Conservation (phyloP, 92 coral and sea anemone genomes). For the Porites divaricata region DNA sequence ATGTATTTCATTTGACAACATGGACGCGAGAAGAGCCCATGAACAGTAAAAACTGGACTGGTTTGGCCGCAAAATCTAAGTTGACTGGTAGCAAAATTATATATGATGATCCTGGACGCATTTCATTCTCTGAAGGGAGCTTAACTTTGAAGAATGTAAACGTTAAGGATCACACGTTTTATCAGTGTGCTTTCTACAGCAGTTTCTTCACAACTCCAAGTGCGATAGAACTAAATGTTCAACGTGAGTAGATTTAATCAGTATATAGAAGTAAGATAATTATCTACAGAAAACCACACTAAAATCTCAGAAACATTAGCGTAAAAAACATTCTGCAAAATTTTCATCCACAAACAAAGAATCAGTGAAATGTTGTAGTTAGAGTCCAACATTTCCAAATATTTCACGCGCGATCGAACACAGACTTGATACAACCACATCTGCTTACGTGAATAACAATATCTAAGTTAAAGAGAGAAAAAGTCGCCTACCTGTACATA, state of each 20-base stretch:
- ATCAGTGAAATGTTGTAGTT: neutral
- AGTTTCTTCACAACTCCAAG: constrained; percentile 76
- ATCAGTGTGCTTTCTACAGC: constrained; percentile 74
- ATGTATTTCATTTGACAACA: constrained; percentile 44
- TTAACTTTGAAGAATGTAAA: constrained; percentile 52
- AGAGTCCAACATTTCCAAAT: neutral
- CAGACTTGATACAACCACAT: neutral
- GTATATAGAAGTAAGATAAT: neutral
- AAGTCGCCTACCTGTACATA: no score
- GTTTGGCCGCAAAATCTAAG: constrained; percentile 40
- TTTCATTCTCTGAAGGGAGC: constrained; percentile 46
- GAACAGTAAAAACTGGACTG: constrained; percentile 60
- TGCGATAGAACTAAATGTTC: constrained; percentile 57
- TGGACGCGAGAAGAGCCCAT: constrained; percentile 69
- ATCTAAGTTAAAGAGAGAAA: no score
- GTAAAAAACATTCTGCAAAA: neutral
- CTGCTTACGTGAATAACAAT: neutral
- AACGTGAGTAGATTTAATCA: constrained; percentile 46
- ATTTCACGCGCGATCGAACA: neutral
- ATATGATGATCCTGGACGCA: constrained; percentile 41
- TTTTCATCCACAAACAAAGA: neutral
- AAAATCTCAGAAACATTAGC: neutral
- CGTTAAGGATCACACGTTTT: constrained; percentile 68
- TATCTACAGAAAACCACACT: neutral
- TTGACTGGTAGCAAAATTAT: constrained; percentile 52